Evolutionary conservation across 1,140 invertebrate genomes (phyloP).

Genomic region (Formica selysi): DNA sequence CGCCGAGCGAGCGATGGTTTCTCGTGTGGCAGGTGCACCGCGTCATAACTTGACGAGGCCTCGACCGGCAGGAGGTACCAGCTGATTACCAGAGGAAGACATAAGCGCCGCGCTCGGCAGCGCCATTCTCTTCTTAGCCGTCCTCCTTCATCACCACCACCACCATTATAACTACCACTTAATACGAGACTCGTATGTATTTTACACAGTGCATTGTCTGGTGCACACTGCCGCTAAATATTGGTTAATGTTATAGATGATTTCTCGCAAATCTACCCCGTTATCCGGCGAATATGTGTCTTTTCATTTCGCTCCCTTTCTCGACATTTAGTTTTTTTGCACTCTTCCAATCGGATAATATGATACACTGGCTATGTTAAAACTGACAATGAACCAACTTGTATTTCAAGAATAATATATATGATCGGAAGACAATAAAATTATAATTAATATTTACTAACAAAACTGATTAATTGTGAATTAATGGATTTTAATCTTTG

Average conservation of each 20-base stretch:
- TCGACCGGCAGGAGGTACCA: slow-evolving; percentile 74
- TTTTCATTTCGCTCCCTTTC: background rate
- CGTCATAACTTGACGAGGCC: slow-evolving; percentile 73
- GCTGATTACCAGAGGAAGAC: slow-evolving; percentile 75
- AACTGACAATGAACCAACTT: slow-evolving; percentile 17
- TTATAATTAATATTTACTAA: slow-evolving; percentile 5
- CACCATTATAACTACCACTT: slow-evolving; percentile 46
- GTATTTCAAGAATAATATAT: background rate
- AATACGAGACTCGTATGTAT: slow-evolving; percentile 68
- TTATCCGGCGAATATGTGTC: slow-evolving; percentile 1
- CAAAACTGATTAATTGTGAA: background rate
- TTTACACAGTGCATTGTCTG: slow-evolving; percentile 5
- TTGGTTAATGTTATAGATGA: slow-evolving; percentile 48
- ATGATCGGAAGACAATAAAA: background rate
- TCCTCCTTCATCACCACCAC: slow-evolving; percentile 39
- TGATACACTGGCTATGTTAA: slow-evolving; percentile 16
- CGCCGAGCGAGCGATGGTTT: slow-evolving; percentile 59
- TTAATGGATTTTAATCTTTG: background rate
- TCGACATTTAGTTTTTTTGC: background rate
- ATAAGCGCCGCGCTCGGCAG: slow-evolving; percentile 65
- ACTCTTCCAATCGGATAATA: slow-evolving; percentile 10
- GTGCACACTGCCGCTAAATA: slow-evolving; percentile 31
- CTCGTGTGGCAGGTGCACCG: slow-evolving; percentile 70
- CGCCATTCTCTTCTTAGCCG: slow-evolving; percentile 65
- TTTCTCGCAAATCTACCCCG: slow-evolving; percentile 51